Evolutionary conservation across 2,797 vertebrate genomes (phyloP), one percentile per base, ranked within the genome.

Genomic region (Gadopsis marmoratus): DNA sequence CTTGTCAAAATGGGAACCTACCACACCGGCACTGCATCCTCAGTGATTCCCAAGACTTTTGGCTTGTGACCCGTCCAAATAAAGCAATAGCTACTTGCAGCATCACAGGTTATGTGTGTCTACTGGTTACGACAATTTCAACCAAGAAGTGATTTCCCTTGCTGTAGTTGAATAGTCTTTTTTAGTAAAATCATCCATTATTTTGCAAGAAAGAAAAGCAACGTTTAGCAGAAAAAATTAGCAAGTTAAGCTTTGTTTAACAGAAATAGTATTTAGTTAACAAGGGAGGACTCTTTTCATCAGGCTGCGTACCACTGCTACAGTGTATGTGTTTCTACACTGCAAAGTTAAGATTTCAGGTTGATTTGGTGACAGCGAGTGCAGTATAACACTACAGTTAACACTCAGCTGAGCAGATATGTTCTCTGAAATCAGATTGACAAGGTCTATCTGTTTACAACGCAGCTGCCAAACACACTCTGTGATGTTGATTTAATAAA

Each of bases 1-100:
- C 35, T 64, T 71, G 23, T 84, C 67, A 71, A 63, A 39, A 72
- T 71, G 23, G 74, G 16, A 73, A 71, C 35, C 31, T 11, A 26
- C 26, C 16, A 39, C 29, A 35, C 23, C 7, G 23, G 37, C 37
- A 33, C 4, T 39, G 13, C 54, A 47, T 51, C 39, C 51, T 41
- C 12, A 16, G 23, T 13, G 48, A 29, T 9, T 60, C 29, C 39
- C 4, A 26, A 19, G 8, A 11, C 41, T 53, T 71, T 51, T 26
- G 8, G 5, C 29, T 33, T 37, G 11, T 37, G 37, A 43, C 33
- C 14, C 13, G 10, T 71, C 62, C 16, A 47, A 31, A 45, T 47
- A 74, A 64, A 55, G 13, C 9, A 45, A 51, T 26, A 12, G 10
- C 12, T 69, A 11, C 63, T 33, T 70, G 19, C 4, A 75, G 21